Percentiles rank a stretch among this genome's conserved stretches.
phyloP scores from a whole-genome alignment of 1,140 invertebrate species.

The Platorchestia sp. region DNA sequence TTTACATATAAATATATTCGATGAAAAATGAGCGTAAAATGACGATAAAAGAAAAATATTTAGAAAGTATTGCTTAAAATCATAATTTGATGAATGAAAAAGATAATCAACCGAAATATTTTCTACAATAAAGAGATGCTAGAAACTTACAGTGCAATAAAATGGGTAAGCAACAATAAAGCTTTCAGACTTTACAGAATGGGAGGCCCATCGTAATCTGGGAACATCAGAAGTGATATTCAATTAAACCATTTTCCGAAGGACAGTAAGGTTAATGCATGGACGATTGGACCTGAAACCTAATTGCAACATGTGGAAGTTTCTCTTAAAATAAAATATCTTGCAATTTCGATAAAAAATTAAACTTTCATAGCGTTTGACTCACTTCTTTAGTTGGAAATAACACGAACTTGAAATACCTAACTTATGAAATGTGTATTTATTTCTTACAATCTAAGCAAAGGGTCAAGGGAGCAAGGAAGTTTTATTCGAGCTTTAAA shows the following conservation, averaged over 20 bases:
- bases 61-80: neutral
- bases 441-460: neutral
- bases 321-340: neutral
- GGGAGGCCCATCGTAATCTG: neutral
- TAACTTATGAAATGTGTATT: neutral
- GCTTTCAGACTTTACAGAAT: neutral
- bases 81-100: neutral
- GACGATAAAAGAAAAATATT: no score
- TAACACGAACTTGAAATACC: neutral
- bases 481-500: neutral
- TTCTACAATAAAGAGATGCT: neutral
- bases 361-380: neutral
- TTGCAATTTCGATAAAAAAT: neutral
- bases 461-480: neutral
- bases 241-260: neutral
- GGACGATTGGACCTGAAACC: neutral
- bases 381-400: neutral
- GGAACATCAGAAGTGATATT: neutral
- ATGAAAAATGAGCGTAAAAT: no score
- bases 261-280: neutral
- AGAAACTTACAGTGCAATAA: neutral
- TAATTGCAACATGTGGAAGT: neutral
- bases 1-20: no score
- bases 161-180: neutral
- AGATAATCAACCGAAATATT: neutral